A percentile compares a stretch with the other conserved stretches of the same genome.
phyloP scores from a whole-genome alignment of 2,113 vertebrate species.

The Sarotherodon lohbergeri region DNA sequence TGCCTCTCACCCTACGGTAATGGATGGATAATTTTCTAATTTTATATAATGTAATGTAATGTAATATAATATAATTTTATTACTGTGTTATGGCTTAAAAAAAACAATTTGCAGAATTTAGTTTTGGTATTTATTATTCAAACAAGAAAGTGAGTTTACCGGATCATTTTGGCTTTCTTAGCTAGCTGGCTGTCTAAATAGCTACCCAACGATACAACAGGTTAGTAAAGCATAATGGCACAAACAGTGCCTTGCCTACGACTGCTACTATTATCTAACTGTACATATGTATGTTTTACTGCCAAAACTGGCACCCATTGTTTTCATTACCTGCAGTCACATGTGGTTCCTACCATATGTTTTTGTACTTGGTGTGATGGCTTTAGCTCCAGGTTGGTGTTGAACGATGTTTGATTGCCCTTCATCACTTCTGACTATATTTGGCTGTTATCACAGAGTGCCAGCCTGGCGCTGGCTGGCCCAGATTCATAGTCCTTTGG shows the following conservation, averaged over 20 bases:
- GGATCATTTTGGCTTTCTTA: background rate
- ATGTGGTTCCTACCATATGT: background rate
- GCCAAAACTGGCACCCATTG: background rate
- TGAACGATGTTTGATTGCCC: background rate
- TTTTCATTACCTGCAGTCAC: background rate
- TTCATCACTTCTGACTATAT: background rate
- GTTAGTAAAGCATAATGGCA: no score
- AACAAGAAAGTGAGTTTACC: background rate
- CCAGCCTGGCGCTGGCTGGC: constrained; percentile 41
- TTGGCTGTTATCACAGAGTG: constrained; percentile 45
- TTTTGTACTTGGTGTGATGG: background rate
- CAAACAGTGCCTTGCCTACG: background rate
- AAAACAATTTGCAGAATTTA: background rate
- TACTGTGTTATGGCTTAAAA: background rate
- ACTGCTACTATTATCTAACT: background rate
- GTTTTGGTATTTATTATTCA: background rate
- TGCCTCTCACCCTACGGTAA: no score
- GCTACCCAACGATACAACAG: no score
- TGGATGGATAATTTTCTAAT: no score
- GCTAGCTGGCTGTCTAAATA: background rate
- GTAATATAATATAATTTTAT: background rate
- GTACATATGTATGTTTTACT: background rate
- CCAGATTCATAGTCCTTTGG: background rate
- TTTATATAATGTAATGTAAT: no score
- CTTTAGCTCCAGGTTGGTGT: background rate